These are phyloP conservation scores for Otolemur garnettii DNA, from an alignment of 2,113 vertebrate genomes.

Conservation along the genomic window DNA sequence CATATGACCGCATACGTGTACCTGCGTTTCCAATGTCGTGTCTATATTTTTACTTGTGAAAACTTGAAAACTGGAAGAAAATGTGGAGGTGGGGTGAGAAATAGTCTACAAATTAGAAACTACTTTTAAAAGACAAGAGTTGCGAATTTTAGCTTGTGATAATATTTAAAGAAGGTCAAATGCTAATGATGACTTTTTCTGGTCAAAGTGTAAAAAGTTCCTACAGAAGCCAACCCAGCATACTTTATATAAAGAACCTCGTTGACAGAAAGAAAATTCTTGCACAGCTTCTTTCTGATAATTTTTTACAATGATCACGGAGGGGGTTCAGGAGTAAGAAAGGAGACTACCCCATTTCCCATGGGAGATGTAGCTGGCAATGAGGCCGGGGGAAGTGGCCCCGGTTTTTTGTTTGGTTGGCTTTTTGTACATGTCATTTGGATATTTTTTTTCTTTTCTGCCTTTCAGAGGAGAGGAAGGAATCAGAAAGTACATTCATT, in stretches of 20 bases:
- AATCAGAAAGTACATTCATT: neutral
- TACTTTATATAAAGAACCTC: neutral
- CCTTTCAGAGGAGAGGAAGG: neutral
- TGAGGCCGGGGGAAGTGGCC: neutral
- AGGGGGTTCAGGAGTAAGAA: neutral
- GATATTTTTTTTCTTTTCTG: neutral
- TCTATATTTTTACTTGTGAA: neutral
- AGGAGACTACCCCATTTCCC: neutral
- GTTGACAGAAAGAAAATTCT: neutral
- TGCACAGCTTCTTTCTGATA: neutral
- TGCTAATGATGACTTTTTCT: neutral
- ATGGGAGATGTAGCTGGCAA: neutral
- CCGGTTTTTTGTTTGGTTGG: neutral
- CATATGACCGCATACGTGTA: too few relatives aligned
- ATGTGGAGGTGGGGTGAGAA: neutral
- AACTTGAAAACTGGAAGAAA: conserved; percentile 14
- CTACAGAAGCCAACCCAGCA: conserved; percentile 10
- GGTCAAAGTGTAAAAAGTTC: neutral
- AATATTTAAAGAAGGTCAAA: neutral
- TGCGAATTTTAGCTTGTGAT: neutral
- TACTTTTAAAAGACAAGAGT: neutral
- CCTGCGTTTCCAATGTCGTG: neutral
- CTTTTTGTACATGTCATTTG: neutral
- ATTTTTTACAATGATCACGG: neutral
- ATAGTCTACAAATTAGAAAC: neutral